A percentile compares a stretch with the other conserved stretches of the same genome.
These are phyloP conservation scores for Aphidius colemani DNA, from an alignment of 2,888 invertebrate species.

Conservation along the genomic window DNA sequence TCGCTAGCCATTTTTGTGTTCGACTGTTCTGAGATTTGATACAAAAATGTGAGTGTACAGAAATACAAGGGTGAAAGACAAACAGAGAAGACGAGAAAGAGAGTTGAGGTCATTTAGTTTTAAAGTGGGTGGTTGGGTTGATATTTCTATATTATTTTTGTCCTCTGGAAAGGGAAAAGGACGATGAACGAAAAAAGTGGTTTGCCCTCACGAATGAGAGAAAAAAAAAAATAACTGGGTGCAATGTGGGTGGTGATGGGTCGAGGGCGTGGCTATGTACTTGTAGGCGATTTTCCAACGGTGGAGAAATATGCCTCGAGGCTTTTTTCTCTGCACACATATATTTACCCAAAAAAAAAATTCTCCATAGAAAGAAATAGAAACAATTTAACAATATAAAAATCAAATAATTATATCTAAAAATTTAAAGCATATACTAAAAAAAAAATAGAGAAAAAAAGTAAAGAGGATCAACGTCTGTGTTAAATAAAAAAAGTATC, in stretches of 20 bases:
- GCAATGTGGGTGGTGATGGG: conserved; percentile 39
- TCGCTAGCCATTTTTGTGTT: conserved; percentile 20
- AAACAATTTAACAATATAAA: conserved; percentile 47
- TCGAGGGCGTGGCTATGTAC: conserved; percentile 51
- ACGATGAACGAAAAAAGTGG: conserved; percentile 29
- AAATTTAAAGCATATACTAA: conserved; percentile 3
- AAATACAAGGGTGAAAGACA: conserved; percentile 36
- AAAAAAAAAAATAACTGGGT: conserved; percentile 15
- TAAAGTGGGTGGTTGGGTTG: too few relatives aligned
- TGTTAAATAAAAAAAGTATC: conserved; percentile 14
- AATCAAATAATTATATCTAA: conserved; percentile 13
- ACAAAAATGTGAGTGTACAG: conserved; percentile 28
- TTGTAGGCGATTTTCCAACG: conserved; percentile 51
- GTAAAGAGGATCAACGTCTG: neutral
- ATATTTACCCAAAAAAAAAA: too few relatives aligned
- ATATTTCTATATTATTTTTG: neutral
- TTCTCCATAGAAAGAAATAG: conserved; percentile 23
- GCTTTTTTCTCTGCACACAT: too few relatives aligned
- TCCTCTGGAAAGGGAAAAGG: conserved; percentile 26
- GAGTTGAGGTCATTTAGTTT: conserved; percentile 22
- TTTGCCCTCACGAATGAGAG: conserved; percentile 20
- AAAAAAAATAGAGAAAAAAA: conserved; percentile 25
- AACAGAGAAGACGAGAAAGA: conserved; percentile 19
- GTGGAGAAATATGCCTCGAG: neutral
- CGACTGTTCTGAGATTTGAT: conserved; percentile 6